Evolutionary conservation across 2,888 invertebrate genomes (phyloP), one percentile per base, ranked within the genome.

Genomic region (Spialia ferax): DNA sequence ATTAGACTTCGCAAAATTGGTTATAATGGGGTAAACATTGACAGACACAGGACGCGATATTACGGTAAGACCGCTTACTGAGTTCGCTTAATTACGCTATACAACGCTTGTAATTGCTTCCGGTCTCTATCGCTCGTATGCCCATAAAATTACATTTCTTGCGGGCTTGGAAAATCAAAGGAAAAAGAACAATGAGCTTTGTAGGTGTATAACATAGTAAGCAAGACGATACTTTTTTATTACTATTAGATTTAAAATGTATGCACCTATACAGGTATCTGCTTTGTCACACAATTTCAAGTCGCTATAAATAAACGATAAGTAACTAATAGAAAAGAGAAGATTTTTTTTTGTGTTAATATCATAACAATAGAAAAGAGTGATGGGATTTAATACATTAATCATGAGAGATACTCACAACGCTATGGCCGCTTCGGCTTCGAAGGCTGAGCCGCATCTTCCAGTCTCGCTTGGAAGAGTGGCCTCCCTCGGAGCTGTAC

Each of bases 381-480:
- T 54, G 15, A 29, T n/a, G 5, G 8, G n/a, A n/a, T n/a, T n/a
- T 29, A 15, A 54, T 13, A 4, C 29, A 29, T 6, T 50, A 48
- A 64, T 54, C 29, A 23, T 59, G 45, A 57, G 20, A n/a, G 26
- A 32, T 79, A 87, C 89, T 91, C 79, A 94, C 95, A 84, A 94
- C 94, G 74, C 94, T 94, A 68, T 93, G 95, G 54, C 96, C 95
- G 69, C 96, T 95, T 79, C 96, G 95, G 77, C 96, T 96, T 71
- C 97, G 94, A 61, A 97, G 93, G 73, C 97, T 97, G 73, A 97
- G 94, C 73, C 96, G 92, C 88, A 96, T 95, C 85, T 95, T 96
- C 97, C 97, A 97, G 78, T 96, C 96, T 68, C 96, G 94, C 74
- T 81, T 89, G 75, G 95, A 94, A 75, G 95, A 91, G 5, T 88